Evolutionary conservation across 2,797 vertebrate species (phyloP).

Genomic region (Kryptopterus vitreolus): DNA sequence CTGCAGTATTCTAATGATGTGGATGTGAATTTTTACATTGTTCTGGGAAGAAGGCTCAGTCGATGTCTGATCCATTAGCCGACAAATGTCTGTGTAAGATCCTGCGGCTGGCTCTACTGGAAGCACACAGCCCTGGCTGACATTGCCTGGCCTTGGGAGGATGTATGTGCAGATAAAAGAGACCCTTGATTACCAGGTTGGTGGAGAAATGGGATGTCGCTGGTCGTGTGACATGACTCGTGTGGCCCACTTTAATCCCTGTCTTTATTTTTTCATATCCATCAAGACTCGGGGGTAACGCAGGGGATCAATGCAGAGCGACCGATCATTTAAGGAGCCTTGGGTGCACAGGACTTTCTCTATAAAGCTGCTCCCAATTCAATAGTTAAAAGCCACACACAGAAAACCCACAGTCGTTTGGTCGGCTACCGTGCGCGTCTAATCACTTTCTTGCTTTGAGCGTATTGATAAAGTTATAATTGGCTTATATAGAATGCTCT

Average conservation of each 20-base stretch:
- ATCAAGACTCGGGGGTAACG: conserved; percentile 48
- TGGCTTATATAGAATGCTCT: conserved; percentile 32
- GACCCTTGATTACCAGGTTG: conserved; percentile 41
- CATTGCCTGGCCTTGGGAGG: conserved; percentile 43
- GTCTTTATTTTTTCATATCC: conserved; percentile 51
- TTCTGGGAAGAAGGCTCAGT: neutral
- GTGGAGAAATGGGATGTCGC: conserved; percentile 48
- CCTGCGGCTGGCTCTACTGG: conserved; percentile 23
- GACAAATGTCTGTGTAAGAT: conserved; percentile 44
- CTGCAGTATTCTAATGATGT: conserved; percentile 28
- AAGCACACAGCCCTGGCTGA: conserved; percentile 37
- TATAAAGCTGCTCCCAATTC: conserved; percentile 44
- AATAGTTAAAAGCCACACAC: conserved; percentile 48
- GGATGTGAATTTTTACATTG: conserved; percentile 27
- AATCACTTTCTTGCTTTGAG: conserved; percentile 40
- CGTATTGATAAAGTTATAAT: conserved; percentile 50
- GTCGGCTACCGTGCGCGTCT: conserved; percentile 17
- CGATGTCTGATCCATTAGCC: conserved; percentile 42
- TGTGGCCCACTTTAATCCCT: conserved; percentile 50
- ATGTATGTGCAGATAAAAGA: conserved; percentile 50
- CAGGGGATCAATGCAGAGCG: conserved; percentile 51
- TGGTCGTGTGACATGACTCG: conserved; percentile 43
- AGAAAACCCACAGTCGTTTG: conserved; percentile 44
- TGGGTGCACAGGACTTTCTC: conserved; percentile 24
- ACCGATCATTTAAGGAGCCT: conserved; percentile 48